Base-by-base conservation (phyloP, 2,888 invertebrate species). In the Rhodophaea formosa region DNA sequence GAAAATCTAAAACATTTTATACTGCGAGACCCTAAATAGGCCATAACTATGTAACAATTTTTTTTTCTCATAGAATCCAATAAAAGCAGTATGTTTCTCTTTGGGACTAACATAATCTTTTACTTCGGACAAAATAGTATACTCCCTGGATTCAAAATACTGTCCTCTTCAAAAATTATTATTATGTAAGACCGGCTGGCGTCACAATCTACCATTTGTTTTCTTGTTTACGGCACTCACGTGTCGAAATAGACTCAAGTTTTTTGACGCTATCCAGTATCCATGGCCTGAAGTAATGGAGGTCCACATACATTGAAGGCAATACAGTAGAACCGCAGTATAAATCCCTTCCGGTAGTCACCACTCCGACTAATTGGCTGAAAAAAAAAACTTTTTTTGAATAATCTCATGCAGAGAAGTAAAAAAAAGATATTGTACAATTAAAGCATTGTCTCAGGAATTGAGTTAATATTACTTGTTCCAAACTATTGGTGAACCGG, bases 1-100 rank as follows among this genome's bases (percentile, higher is more conserved):
- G 29, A 46, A 45, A 51, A 59, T 57, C 56, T 58, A 60, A 62
- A 61, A 56, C 59, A 59, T 62, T 64, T 61, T n/a, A n/a, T n/a
- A n/a, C n/a, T n/a, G n/a, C n/a, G n/a, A n/a, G n/a, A n/a, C n/a
- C n/a, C n/a, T n/a, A n/a, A n/a, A n/a, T n/a, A n/a, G n/a, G n/a
- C n/a, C n/a, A n/a, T n/a, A n/a, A n/a, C n/a, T n/a, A n/a, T n/a
- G n/a, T n/a, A n/a, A n/a, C n/a, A n/a, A n/a, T n/a, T n/a, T n/a
- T n/a, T n/a, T n/a, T n/a, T n/a, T n/a, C n/a, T n/a, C n/a, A n/a
- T n/a, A n/a, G n/a, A n/a, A n/a, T n/a, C n/a, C n/a, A n/a, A n/a
- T n/a, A n/a, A n/a, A n/a, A n/a, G n/a, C n/a, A n/a, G n/a, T n/a
- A n/a, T n/a, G n/a, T n/a, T n/a, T n/a, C n/a, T n/a, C n/a, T n/a